Evolutionary conservation across 2,888 invertebrate species (phyloP).

Genomic region (Sesamia inferens): DNA sequence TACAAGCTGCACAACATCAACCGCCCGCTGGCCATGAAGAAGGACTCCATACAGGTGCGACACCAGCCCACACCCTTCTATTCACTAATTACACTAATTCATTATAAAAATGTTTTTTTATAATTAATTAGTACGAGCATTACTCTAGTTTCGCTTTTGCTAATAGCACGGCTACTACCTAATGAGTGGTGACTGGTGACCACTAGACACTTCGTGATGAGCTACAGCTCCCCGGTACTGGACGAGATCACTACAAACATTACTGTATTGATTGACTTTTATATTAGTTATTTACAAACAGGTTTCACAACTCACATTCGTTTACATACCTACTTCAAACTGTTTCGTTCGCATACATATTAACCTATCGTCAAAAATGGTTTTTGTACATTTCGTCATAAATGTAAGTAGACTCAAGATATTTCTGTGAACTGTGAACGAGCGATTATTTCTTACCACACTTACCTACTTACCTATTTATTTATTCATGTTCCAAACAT

Average conservation of each 20-base stretch:
- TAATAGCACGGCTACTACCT: constrained; percentile 21
- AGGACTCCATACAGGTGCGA: constrained; percentile 87
- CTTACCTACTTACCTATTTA: too few relatives aligned
- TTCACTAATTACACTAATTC: too few relatives aligned
- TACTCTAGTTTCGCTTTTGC: background rate
- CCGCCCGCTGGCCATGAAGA: constrained; percentile 96
- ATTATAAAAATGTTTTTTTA: too few relatives aligned
- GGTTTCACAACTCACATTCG: constrained; percentile 18
- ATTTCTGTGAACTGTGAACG: background rate
- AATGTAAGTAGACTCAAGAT: background rate
- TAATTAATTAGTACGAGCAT: too few relatives aligned
- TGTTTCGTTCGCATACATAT: background rate
- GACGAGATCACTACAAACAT: constrained; percentile 2
- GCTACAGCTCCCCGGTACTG: background rate
- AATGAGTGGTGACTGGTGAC: background rate
- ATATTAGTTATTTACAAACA: constrained; percentile 21
- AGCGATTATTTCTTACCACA: background rate
- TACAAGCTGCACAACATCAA: constrained; percentile 97
- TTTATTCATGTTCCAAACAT: background rate
- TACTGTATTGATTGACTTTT: constrained; percentile 18
- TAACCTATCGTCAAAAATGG: background rate
- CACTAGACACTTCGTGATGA: background rate
- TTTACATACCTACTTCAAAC: background rate
- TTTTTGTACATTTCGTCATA: background rate
- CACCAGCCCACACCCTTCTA: too few relatives aligned